Evolutionary conservation across 2,113 vertebrate genomes (phyloP).

Genomic region (zebrafish (Danio rerio)): DNA sequence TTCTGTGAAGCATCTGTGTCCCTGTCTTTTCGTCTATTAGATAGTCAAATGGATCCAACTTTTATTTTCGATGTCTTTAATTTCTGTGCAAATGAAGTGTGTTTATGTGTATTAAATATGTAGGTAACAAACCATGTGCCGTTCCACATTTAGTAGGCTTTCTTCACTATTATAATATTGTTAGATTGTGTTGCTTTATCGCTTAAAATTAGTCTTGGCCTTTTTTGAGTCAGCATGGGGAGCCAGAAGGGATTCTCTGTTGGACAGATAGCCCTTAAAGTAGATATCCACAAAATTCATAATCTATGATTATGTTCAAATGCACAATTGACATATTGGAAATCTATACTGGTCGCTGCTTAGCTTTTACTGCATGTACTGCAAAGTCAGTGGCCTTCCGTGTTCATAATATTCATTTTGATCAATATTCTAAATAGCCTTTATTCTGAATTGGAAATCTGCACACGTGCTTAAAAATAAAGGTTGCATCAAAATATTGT

Average conservation of each 20-base stretch:
- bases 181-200: too few relatives aligned
- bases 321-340: not conserved
- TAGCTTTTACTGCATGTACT: not conserved
- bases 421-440: not conserved
- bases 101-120: not conserved
- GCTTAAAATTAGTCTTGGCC: too few relatives aligned
- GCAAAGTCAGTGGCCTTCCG: too few relatives aligned
- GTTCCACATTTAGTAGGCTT: too few relatives aligned
- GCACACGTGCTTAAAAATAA: too few relatives aligned
- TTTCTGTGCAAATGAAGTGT: not conserved
- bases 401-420: not conserved
- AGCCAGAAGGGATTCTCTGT: too few relatives aligned
- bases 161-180: too few relatives aligned
- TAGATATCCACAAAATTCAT: too few relatives aligned
- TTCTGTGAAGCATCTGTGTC: slow-evolving; percentile 10
- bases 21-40: not conserved
- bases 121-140: not conserved
- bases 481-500: not conserved
- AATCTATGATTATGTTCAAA: too few relatives aligned
- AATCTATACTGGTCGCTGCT: not conserved
- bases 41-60: not conserved
- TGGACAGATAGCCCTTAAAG: too few relatives aligned
- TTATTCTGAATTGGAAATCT: not conserved
- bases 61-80: not conserved
- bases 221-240: not conserved